phyloP scores from a whole-genome alignment of 2,797 vertebrate genomes.

The Xenopus petersii region DNA sequence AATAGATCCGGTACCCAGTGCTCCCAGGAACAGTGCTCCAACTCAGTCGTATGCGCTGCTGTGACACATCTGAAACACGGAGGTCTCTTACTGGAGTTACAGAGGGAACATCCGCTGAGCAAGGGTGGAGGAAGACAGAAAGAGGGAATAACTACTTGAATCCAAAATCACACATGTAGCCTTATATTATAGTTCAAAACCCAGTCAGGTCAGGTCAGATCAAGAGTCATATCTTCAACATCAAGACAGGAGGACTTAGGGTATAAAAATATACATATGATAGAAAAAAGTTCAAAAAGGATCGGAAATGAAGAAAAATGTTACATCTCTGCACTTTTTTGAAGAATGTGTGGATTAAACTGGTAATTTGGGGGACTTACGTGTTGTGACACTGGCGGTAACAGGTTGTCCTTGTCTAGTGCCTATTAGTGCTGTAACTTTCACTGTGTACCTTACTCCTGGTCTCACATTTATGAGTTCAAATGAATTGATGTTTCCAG shows the following conservation, averaged over 20 bases:
- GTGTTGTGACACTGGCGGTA: conserved; percentile 84
- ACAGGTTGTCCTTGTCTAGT: conserved; percentile 85
- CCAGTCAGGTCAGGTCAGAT: no score
- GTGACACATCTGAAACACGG: conserved; percentile 58
- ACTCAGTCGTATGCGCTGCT: conserved; percentile 59
- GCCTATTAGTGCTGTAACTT: conserved; percentile 84
- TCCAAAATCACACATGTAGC: no score
- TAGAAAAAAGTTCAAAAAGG: no score
- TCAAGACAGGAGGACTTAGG: no score
- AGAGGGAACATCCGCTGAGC: conserved; percentile 40
- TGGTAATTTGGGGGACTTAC: conserved; percentile 63
- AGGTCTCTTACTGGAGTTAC: conserved; percentile 56
- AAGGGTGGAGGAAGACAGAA: no score
- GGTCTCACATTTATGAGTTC: conserved; percentile 81
- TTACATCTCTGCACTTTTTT: no score
- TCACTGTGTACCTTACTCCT: conserved; percentile 83
- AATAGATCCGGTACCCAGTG: conserved; percentile 69
- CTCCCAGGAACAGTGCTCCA: conserved; percentile 65
- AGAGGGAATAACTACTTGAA: no score
- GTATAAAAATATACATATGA: no score
- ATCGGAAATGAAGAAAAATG: no score
- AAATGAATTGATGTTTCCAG: conserved; percentile 74
- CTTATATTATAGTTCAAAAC: no score
- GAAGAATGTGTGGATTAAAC: no score
- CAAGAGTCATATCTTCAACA: no score